A percentile compares a stretch with the other conserved stretches of the same genome.
phyloP scores from a whole-genome alignment of 2,113 vertebrate species.

The Phrynocephalus versicolor region DNA sequence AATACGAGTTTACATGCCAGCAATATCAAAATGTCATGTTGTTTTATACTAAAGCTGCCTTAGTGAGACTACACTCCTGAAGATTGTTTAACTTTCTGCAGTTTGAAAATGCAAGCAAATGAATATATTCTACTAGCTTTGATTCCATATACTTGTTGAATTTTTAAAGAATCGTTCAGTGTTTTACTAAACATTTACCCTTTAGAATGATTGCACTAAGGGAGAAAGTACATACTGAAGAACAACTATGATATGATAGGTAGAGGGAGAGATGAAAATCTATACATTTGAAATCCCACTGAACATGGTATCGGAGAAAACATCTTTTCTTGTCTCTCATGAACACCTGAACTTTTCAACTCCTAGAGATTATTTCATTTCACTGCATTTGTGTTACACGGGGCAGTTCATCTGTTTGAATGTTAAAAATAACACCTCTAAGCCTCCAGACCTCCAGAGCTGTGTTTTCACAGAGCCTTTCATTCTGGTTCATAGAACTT shows the following conservation, averaged over 20 bases:
- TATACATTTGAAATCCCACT: background rate
- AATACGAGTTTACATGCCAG: no score
- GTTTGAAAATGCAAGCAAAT: background rate
- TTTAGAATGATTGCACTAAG: background rate
- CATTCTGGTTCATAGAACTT: conserved; percentile 12
- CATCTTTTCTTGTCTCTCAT: background rate
- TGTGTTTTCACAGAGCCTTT: background rate
- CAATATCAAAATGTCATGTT: background rate
- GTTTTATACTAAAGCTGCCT: background rate
- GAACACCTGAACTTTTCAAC: background rate
- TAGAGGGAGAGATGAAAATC: background rate
- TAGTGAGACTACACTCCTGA: background rate
- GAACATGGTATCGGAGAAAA: background rate
- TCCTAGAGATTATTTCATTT: conserved; percentile 25
- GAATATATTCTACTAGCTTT: background rate
- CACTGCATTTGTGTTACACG: background rate
- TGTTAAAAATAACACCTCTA: background rate
- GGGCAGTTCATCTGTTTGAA: background rate
- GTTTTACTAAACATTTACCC: background rate
- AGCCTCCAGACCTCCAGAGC: background rate
- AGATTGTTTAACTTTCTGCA: no score
- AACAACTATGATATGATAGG: background rate
- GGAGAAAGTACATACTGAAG: background rate
- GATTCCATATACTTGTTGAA: no score
- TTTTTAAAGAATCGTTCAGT: no score